Base-by-base conservation (phyloP, 1,140 invertebrate species). In the Drosophila prosaltans region DNA sequence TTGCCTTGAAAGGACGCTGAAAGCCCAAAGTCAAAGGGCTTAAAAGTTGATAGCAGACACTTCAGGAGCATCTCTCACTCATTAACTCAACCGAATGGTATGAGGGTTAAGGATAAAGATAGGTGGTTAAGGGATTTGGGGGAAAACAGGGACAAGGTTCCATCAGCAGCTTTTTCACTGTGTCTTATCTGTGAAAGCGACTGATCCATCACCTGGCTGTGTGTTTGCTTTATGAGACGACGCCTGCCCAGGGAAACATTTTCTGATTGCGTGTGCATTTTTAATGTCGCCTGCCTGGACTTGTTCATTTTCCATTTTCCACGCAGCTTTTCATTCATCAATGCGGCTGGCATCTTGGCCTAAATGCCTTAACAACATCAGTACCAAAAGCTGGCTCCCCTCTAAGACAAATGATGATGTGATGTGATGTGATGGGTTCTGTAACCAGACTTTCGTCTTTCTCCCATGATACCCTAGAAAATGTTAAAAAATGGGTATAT, bases 191-290 rank as follows among this genome's bases (percentile, higher is more conserved):
- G 68, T 82, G 68, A 58, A 26, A 32, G 55, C 72, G 60, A 72
- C 78, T 82, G 83, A 86, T 86, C 80, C 82, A 86, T 86, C 82
- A 86, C 77, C 79, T 65, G 78, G 59, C 57, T 51, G 45, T 21
- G 45, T 51, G 45, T 55, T 48, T 60, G 67, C 57, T 70, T 70
- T 66, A 63, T 77, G 74, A 55, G 72, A 41, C 69, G 45, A 51
- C 21, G 45, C 45, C 45, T 51, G 45, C 72, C 67, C 54, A 57
- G 60, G 76, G 76, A 65, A 80, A 68, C 73, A 88, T 83, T 86
- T 88, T 86, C 83, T 88, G 83, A 86, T 86, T 86, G 83, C 83
- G 83, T 86, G 83, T 86, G 83, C 80, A 86, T 86, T 88, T 86
- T 86, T 86, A 86, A 86, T 86, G 84, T 39, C n/a, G n/a, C 4